Percentiles rank a stretch among this genome's conserved stretches.
Evolutionary conservation across 2,797 vertebrate genomes (phyloP).

Genomic region (Rhabdophis nuchalis): DNA sequence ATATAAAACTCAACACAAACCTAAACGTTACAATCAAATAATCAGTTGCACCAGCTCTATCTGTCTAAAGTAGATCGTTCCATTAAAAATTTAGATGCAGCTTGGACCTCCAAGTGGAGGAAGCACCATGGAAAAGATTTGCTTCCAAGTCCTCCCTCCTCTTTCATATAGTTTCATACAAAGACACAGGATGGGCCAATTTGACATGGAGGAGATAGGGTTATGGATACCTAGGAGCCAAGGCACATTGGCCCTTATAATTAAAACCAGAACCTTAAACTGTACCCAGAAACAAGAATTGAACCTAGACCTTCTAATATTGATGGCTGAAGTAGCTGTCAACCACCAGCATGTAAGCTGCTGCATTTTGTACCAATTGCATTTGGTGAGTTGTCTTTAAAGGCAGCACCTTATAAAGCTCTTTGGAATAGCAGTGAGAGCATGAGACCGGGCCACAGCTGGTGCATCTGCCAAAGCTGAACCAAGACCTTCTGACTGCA

Average conservation of each 20-base stretch:
- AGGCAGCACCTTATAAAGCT: background rate
- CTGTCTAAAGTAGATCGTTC: background rate
- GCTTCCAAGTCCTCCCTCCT: background rate
- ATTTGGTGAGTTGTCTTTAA: background rate
- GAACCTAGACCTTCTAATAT: background rate
- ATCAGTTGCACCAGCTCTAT: background rate
- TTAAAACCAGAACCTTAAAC: background rate
- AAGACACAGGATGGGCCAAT: background rate
- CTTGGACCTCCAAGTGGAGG: background rate
- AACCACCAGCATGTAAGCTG: background rate
- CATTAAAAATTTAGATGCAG: background rate
- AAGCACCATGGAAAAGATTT: background rate
- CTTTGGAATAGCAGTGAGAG: background rate
- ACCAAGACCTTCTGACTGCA: background rate
- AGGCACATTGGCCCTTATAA: background rate
- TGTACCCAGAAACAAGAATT: background rate
- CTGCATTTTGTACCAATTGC: background rate
- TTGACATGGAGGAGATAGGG: background rate
- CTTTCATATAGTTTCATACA: background rate
- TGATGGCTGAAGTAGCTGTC: background rate
- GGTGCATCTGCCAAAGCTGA: background rate
- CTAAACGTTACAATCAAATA: background rate
- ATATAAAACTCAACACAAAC: background rate
- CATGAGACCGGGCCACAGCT: background rate
- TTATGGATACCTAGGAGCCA: background rate